Evolutionary conservation across 2,797 vertebrate species (phyloP).

Genomic region (Notolepis coatsorum): DNA sequence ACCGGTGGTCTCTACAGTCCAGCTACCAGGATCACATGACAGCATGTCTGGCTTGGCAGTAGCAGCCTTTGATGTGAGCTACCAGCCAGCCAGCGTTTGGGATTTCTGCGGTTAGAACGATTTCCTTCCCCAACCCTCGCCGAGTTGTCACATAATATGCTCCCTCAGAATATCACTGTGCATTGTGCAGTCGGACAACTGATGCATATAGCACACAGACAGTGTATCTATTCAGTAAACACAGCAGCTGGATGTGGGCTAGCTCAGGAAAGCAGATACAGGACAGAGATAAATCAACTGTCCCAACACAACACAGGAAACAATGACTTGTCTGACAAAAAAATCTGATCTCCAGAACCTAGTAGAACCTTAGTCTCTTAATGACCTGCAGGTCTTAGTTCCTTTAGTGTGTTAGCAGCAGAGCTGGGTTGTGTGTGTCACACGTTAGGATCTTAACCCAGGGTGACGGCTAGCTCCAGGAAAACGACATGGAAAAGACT

Average conservation of each 20-base stretch:
- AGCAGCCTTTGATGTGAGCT: constrained; percentile 57
- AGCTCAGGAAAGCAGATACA: constrained; percentile 20
- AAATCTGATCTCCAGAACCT: constrained; percentile 27
- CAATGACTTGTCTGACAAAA: constrained; percentile 50
- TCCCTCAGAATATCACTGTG: constrained; percentile 41
- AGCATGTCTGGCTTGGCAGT: constrained; percentile 64
- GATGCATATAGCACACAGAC: constrained; percentile 36
- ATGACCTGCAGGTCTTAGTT: constrained; percentile 52
- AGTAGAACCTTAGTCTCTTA: constrained; percentile 34
- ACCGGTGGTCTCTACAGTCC: constrained; percentile 30
- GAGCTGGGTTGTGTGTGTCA: constrained; percentile 62
- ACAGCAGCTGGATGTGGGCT: constrained; percentile 35
- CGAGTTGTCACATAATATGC: constrained; percentile 41
- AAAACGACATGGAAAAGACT: constrained; percentile 69
- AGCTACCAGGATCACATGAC: constrained; percentile 60
- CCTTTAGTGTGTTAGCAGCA: constrained; percentile 26
- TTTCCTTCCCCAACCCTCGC: constrained; percentile 47
- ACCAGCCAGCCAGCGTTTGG: constrained; percentile 43
- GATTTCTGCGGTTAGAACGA: constrained; percentile 50
- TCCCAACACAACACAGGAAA: constrained; percentile 40
- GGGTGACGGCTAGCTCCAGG: constrained; percentile 67
- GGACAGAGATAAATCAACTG: constrained; percentile 22
- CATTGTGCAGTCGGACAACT: constrained; percentile 30
- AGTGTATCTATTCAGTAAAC: constrained; percentile 52
- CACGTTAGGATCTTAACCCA: constrained; percentile 58